Base-by-base conservation (phyloP, 2,797 vertebrate species). In the Anisognathus igniventris region DNA sequence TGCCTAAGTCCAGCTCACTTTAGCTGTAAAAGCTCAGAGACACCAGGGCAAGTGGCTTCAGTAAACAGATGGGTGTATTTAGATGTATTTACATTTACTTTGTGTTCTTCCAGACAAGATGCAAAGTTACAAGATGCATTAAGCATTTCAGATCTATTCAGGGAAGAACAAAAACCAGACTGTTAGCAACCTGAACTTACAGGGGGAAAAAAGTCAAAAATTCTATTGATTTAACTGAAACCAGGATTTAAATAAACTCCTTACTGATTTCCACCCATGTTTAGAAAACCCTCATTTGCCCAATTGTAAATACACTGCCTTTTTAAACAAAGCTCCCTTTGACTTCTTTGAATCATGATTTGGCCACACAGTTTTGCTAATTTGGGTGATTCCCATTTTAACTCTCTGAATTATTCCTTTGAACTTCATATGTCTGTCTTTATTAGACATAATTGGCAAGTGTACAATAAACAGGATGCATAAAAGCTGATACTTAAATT, bases 381-480 rank as follows among this genome's bases (percentile, higher is more conserved):
- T 93, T 70, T 79, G 19, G 3, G 12, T 80, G 70, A 88, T 61
- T 83, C 71, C 22, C 14, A 27, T 81, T 93, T 94, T 84, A 87
- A 92, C 27, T 71, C 28, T 39, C 33, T 47, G 47, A 92, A 47
- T 80, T 91, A 95, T 80, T 73, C 71, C 86, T 93, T 95, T 92
- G 65, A 95, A 89, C 35, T 60, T 87, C 42, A 86, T 51, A 51
- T 96, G 80, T 47, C 94, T 42, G 16, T 78, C 88, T 58, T 30
- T 56, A 89, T 92, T 75, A 95, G 68, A 87, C 48, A 65, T 94
- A 96, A 82, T 74, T 91, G 80, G 83, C 62, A 85, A 85, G 70
- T 64, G 25, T 92, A 95, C 91, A 95, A 93, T 61, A 95, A 96
- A 88, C 66, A 96, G 93, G 80, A 96, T 74, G 57, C 91, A 92